These are phyloP conservation scores for Hypomesus transpacificus DNA, from an alignment of 2,113 vertebrate species.

Conservation along the genomic window DNA sequence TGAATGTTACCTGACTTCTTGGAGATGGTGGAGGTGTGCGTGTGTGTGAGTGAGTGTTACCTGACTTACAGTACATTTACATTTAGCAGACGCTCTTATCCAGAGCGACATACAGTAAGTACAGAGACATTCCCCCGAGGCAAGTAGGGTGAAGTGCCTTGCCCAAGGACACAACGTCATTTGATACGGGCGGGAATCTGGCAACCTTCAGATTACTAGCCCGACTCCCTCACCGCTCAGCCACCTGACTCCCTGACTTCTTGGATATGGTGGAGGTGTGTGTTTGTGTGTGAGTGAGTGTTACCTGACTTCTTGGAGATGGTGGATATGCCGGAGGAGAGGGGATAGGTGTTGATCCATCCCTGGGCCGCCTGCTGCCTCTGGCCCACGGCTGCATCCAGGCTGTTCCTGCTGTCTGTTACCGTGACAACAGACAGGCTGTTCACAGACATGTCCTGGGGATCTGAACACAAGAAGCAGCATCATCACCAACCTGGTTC, in stretches of 20 bases:
- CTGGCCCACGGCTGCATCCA: conserved; percentile 87
- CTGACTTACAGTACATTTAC: no score
- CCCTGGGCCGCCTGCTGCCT: conserved; percentile 90
- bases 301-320: conserved; percentile 97
- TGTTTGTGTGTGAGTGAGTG: conserved; percentile 1
- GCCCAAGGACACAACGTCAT: no score
- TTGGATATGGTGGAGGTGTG: conserved; percentile 94
- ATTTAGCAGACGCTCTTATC: no score
- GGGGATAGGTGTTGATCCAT: conserved; percentile 96
- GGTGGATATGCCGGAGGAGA: conserved; percentile 95
- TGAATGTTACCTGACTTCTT: conserved; percentile 88
- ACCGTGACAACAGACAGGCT: conserved; percentile 73
- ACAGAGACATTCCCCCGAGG: no score
- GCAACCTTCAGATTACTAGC: no score
- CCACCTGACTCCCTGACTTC: no score
- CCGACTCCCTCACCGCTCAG: no score
- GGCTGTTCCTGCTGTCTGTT: conserved; percentile 80
- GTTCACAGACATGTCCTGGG: conserved; percentile 83
- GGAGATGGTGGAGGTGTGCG: conserved; percentile 96
- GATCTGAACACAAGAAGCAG: conserved; percentile 72
- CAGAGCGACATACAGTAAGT: no score
- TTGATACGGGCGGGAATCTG: no score
- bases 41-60: conserved; percentile 56
- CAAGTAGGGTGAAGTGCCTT: no score
- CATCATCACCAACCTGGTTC: no score